Conservation (phyloP, 2,113 vertebrate species). For the Galbula dea region DNA sequence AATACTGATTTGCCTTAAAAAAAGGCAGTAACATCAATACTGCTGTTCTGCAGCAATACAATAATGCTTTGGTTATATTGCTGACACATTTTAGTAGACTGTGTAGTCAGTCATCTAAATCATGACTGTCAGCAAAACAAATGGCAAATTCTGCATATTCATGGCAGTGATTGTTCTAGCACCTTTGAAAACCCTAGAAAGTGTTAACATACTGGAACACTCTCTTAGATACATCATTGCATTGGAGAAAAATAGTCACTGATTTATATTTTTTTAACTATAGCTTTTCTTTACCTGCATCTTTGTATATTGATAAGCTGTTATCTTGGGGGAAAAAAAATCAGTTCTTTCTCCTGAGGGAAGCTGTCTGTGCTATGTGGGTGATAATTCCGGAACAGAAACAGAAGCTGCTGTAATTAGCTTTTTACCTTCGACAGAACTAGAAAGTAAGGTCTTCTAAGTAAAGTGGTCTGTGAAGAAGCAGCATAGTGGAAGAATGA, state of each 20-base stretch:
- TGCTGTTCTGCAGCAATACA: not conserved
- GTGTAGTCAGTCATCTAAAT: not conserved
- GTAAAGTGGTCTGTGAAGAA: not conserved
- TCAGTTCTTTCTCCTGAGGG: not conserved
- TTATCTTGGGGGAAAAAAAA: not conserved
- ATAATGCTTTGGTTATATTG: not conserved
- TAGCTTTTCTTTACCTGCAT: not conserved
- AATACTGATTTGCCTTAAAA: not conserved
- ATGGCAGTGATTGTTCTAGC: not conserved
- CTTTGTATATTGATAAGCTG: not conserved
- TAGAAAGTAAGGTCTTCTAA: constrained; percentile 1
- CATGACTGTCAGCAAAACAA: not conserved
- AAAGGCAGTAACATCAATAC: not conserved
- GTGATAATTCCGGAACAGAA: not conserved
- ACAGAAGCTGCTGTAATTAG: not conserved
- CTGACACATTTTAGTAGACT: not conserved
- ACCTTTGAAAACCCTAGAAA: not conserved
- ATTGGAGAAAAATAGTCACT: not conserved
- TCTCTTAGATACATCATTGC: not conserved
- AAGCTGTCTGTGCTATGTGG: not conserved
- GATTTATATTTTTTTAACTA: not conserved
- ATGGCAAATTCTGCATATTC: not conserved
- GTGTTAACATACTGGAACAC: not conserved
- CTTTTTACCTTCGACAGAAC: not conserved
- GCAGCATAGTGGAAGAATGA: not conserved